phyloP scores from a whole-genome alignment of 2,113 vertebrate genomes.

The Strix uralensis region DNA sequence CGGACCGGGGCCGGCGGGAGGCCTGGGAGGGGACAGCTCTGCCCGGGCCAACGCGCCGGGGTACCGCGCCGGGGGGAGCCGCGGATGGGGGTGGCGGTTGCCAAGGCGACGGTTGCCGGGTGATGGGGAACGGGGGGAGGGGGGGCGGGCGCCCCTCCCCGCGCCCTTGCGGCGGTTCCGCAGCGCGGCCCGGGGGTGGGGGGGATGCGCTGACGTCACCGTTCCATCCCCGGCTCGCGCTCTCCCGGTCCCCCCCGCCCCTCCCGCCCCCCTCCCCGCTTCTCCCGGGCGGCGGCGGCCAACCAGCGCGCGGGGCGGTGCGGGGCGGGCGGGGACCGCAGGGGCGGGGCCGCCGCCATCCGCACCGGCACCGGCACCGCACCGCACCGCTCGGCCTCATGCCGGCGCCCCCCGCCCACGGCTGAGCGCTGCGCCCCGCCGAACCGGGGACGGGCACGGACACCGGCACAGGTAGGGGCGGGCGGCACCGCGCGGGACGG shows the following conservation, averaged over 20 bases:
- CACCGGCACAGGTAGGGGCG: background rate
- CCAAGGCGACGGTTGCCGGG: background rate
- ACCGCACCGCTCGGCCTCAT: background rate
- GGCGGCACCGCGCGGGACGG: background rate
- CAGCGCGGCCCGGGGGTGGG: background rate
- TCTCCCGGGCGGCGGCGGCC: background rate
- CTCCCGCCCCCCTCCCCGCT: background rate
- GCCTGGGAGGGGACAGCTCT: too few relatives aligned
- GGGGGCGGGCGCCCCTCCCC: background rate
- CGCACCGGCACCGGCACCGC: background rate
- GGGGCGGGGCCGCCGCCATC: background rate
- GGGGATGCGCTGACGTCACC: slow-evolving; percentile 14
- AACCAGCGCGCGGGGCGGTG: background rate
- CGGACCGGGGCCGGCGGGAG: too few relatives aligned
- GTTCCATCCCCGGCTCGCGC: background rate
- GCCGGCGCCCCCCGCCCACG: background rate
- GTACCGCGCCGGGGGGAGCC: background rate
- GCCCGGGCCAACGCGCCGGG: background rate
- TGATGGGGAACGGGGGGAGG: background rate
- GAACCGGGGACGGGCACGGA: background rate
- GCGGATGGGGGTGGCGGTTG: background rate
- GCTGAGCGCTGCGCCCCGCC: background rate
- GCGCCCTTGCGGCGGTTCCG: background rate
- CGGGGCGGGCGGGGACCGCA: background rate
- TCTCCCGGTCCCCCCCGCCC: background rate